Percentiles rank a stretch among this genome's conserved stretches.
phyloP scores from a whole-genome alignment of 2,113 vertebrate genomes.

The Rattus norvegicus region DNA sequence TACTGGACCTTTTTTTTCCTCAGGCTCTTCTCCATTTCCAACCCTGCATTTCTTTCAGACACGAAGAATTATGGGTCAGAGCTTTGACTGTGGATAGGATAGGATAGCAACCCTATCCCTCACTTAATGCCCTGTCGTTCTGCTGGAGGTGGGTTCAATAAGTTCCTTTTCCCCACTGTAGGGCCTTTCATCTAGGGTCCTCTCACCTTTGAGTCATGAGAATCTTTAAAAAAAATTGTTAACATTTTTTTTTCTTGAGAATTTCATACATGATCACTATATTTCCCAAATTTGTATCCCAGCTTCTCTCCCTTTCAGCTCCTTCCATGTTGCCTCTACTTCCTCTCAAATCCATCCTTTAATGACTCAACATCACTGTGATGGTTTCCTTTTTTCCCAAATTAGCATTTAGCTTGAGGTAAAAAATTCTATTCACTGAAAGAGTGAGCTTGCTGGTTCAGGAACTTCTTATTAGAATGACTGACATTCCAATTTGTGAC shows the following conservation, averaged over 20 bases:
- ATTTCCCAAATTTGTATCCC: background rate
- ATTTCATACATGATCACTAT: background rate
- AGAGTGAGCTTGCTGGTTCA: conserved; percentile 30
- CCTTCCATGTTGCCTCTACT: background rate
- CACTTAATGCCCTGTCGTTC: too few species aligned
- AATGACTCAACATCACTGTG: background rate
- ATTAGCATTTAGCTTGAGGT: conserved; percentile 7
- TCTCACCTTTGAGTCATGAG: too few species aligned
- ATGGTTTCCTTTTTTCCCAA: conserved; percentile 35
- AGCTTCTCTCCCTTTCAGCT: background rate
- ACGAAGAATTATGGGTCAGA: too few species aligned
- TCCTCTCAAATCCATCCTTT: background rate
- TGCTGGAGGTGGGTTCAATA: too few species aligned
- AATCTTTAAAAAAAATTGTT: too few species aligned
- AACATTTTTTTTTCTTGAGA: background rate
- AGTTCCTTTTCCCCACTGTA: too few species aligned
- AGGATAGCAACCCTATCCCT: too few species aligned
- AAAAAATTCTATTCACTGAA: conserved; percentile 55
- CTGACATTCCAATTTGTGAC: conserved; percentile 46
- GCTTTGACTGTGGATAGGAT: too few species aligned
- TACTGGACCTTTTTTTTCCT: too few species aligned
- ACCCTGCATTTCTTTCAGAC: too few species aligned
- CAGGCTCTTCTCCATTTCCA: too few species aligned
- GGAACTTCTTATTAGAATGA: conserved; percentile 45
- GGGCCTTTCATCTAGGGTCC: too few species aligned